Percentiles rank a stretch among this genome's conserved stretches.
phyloP scores from a whole-genome alignment of 2,888 invertebrate species.

The Loripinus fragilis region DNA sequence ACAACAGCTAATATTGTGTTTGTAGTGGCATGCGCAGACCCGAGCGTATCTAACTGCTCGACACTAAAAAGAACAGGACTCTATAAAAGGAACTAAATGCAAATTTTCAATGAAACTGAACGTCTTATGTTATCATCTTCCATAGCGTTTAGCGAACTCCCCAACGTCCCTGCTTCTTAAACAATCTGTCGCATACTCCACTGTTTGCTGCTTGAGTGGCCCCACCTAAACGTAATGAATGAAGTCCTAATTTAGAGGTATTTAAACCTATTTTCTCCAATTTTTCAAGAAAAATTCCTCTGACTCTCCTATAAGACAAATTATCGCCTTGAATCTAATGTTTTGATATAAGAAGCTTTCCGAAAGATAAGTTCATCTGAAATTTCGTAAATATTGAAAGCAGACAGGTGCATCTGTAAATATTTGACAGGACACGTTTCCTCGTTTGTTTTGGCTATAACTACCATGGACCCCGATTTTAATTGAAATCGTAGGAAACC shows the following conservation, averaged over 20 bases:
- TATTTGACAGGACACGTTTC: constrained; percentile 29
- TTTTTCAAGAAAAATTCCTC: constrained; percentile 26
- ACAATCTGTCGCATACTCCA: constrained; percentile 21
- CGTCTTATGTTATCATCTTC: constrained; percentile 25
- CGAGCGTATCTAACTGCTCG: background rate
- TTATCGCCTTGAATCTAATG: constrained; percentile 6
- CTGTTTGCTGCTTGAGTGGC: constrained; percentile 19
- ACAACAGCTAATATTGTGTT: too few species aligned
- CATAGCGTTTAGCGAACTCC: constrained; percentile 27
- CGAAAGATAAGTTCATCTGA: too few species aligned
- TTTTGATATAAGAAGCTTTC: too few species aligned
- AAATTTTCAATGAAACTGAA: constrained; percentile 1
- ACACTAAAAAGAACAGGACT: background rate
- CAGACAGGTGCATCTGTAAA: constrained; percentile 13
- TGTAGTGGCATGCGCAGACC: constrained; percentile 6
- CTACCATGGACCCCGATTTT: constrained; percentile 8
- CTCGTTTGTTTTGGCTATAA: constrained; percentile 15
- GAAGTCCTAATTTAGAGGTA: constrained; percentile 26
- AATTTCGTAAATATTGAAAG: too few species aligned
- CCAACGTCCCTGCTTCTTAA: constrained; percentile 44
- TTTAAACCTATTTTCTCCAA: constrained; percentile 26
- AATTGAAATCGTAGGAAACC: too few species aligned
- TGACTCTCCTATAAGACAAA: constrained; percentile 36
- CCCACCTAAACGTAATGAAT: constrained; percentile 28
- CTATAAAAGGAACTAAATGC: too few species aligned